Base-by-base conservation (phyloP, 2,888 invertebrate species). In the Drosophila cracens region DNA sequence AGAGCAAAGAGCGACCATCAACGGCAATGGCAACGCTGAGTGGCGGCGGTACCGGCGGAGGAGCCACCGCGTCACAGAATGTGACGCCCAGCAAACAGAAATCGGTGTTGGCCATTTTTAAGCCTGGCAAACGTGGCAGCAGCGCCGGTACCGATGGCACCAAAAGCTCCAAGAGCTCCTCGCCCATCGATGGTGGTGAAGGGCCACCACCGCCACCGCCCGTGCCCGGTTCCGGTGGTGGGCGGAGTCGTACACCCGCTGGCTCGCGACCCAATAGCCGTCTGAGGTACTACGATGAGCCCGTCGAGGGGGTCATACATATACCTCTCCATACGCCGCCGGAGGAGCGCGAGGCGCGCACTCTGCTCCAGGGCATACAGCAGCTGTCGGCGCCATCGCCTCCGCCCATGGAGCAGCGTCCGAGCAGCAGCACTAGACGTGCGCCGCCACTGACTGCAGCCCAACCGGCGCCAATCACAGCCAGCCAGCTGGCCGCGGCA, bases 271-370 rank as follows among this genome's bases (percentile, higher is more conserved):
- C 93, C 16, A 90, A 91, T 16, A 93, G 92, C 64, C 90, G 93
- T 8, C 79, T 93, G 49, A 94, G 94, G 75, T 95, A 95, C 91
- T 95, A 96, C 88, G 96, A 96, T 80, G 94, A 95, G 54, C 94
- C 95, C 0, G 93, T 94, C 46, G 95, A 95, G 82, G 95, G 95
- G 0, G 94, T 94, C 56, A 95, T 96, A 62, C 95, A 96, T 76
- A 96, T 96, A 83, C 96, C 96, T 1, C 91, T 96, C 67, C 96
- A 96, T 76, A 96, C 96, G n/a, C 96, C 96, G 5, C 96, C 96
- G 0, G 95, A 96, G 74, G 96, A 96, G 87, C 93, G 94, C 57
- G 94, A 94, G 49, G 82, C 92, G 0, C 89, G 90, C n/a, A 87
- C 92, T 36, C 70, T 93, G 58, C 76, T 92, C 13, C 86, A 92